Evolutionary conservation across 1,140 invertebrate species (phyloP).

Genomic region (Pogonognathellus flavescens): DNA sequence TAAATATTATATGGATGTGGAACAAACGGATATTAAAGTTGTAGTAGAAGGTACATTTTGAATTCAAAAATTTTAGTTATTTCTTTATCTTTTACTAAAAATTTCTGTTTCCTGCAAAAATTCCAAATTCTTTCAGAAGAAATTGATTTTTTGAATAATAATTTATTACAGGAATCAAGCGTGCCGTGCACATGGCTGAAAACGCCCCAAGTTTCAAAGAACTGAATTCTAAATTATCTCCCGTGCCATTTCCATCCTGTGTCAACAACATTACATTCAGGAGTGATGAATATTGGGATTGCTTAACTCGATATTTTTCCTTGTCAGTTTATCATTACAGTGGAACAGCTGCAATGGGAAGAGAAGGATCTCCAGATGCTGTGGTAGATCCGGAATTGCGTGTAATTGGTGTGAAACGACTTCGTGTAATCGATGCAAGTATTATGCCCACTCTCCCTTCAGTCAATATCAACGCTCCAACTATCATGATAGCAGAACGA

Average conservation of each 20-base stretch:
- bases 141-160: not conserved
- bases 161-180: not conserved
- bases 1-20: conserved; percentile 19
- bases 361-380: too few relatives aligned
- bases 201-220: not conserved
- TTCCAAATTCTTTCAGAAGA: too few relatives aligned
- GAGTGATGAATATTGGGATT: conserved; percentile 3
- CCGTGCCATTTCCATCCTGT: not conserved
- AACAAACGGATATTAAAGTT: conserved; percentile 27
- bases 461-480: too few relatives aligned
- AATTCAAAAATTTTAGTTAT: not conserved
- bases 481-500: too few relatives aligned
- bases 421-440: too few relatives aligned
- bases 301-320: not conserved
- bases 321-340: not conserved
- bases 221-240: not conserved
- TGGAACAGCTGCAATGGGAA: conserved; percentile 2
- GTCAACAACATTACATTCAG: not conserved
- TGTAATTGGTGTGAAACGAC: too few relatives aligned
- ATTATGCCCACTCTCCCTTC: too few relatives aligned
- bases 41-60: not conserved
- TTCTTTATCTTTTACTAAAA: too few relatives aligned
- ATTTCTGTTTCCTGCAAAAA: not conserved
- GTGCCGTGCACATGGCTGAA: not conserved
- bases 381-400: too few relatives aligned